Evolutionary conservation across 2,113 vertebrate species (phyloP), one percentile per base, ranked within the genome.

Genomic region (Euleptes europaea): DNA sequence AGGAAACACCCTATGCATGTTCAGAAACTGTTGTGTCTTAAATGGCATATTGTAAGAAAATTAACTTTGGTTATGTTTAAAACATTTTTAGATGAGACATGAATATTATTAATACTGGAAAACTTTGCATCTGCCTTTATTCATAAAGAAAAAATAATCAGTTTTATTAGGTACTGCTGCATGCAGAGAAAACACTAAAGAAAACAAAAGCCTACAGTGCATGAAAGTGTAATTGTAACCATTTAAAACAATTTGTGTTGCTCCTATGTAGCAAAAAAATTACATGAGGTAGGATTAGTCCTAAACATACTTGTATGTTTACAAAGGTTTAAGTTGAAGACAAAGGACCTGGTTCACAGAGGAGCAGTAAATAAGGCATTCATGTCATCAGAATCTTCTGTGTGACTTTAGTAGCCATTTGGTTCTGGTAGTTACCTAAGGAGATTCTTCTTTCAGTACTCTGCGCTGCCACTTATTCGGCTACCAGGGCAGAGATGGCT

Each of bases 201-300:
- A 75, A 82, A 47, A 31, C 65, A 71, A 86, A 71, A 71, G 26
- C n/a, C n/a, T 35, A 49, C n/a, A 65, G 49, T 63, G 31, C 5
- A 35, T 70, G 54, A 38, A 85, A 63, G 21, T 79, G 31, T 79
- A 79, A 85, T 79, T 85, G 71, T 60, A 54, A 47, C 28, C 33
- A 60, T 63, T 85, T 71, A 42, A 85, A 85, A 79, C 33, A 67
- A 67, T 78, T 78, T 72, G 12, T 47, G 23, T 60, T 35, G 65
- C 72, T 33, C 31, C 28, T 21, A n/a, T 49, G 17, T 42, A 47
- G 63, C 63, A 66, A 80, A 67, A 66, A 33, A 5, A 74, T 67
- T 51, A 6, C 11, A 35, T 51, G 60, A 38, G 28, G 11, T 76
- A n/a, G 42, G 10, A 4, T 66, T 76, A 15, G 28, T 35, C 23